Evolutionary conservation across 2,888 invertebrate genomes (phyloP), one percentile per base, ranked within the genome.

Genomic region (Epsilonema sp.): DNA sequence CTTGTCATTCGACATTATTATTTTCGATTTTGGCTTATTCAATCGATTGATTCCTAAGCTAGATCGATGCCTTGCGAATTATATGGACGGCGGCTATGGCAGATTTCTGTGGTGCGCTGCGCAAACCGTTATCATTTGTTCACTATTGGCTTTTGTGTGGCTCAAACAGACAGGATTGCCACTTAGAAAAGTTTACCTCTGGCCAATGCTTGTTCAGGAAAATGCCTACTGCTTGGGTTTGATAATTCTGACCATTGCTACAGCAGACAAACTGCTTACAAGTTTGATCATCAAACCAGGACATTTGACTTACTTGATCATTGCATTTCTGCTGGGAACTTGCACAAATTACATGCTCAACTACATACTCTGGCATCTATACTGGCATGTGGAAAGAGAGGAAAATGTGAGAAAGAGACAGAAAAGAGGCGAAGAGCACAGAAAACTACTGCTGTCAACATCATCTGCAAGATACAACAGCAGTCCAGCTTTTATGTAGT

Each of bases 21-120:
- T 43, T 37, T 37, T 13, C 21, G 57, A 58, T 45, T 57, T 57
- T 47, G 56, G 57, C 8, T 52, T 58, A 3, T 58, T 59, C 46
- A 56, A 57, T 46, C 54, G 54, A 42, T 46, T 58, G 20, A 56
- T 58, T 39, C 51, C 55, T 44, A 56, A 57, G 8, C 54, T 57
- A 53, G 56, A 57, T n/a, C n/a, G n/a, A 48, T 59, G 59, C 47
- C 58, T 59, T 22, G 58, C 59, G 16, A 58, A 58, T 49, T 57
- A 58, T 41, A 46, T 59, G 21, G 59, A 59, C 42, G 59, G 59
- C 8, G 59, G 49, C 19, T 48, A 47, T 22, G 40, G 46, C 45
- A 23, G 48, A 3, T 46, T 4, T 26, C 4, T 46, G 16, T 47
- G 46, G 49, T 49, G 46, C 23, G 21, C 47, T 3, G 26, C 8